These are phyloP conservation scores for Mellivora capensis DNA, from an alignment of 2,113 vertebrate genomes.

Conservation along the genomic window DNA sequence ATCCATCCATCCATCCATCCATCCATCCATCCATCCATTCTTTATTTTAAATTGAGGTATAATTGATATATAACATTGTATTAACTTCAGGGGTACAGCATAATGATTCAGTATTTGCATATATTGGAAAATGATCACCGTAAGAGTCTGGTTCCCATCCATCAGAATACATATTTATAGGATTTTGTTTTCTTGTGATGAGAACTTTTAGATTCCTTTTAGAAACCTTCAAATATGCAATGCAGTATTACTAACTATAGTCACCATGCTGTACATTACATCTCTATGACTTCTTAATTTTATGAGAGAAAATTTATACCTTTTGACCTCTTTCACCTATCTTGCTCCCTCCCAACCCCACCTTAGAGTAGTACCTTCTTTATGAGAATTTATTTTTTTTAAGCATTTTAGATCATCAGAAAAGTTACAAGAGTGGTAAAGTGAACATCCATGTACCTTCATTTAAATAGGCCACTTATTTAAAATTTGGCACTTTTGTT, in stretches of 20 bases:
- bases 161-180: background rate
- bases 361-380: background rate
- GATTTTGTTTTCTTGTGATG: background rate
- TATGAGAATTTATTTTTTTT: background rate
- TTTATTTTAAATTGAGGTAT: background rate
- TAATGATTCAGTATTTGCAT: background rate
- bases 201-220: background rate
- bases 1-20: background rate
- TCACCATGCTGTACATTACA: background rate
- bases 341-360: background rate
- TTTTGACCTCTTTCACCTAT: background rate
- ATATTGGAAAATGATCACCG: background rate
- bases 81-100: background rate
- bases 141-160: background rate
- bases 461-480: background rate
- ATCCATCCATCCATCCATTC: background rate
- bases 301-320: background rate
- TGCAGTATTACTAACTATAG: background rate
- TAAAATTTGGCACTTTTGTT: background rate
- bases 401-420: conserved; percentile 1
- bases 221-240: background rate
- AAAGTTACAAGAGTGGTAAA: background rate
- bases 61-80: background rate
- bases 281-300: background rate
- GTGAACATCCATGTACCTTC: background rate